These are phyloP conservation scores for Drosophila testacea DNA, from an alignment of 2,888 invertebrate genomes.

Conservation along the genomic window DNA sequence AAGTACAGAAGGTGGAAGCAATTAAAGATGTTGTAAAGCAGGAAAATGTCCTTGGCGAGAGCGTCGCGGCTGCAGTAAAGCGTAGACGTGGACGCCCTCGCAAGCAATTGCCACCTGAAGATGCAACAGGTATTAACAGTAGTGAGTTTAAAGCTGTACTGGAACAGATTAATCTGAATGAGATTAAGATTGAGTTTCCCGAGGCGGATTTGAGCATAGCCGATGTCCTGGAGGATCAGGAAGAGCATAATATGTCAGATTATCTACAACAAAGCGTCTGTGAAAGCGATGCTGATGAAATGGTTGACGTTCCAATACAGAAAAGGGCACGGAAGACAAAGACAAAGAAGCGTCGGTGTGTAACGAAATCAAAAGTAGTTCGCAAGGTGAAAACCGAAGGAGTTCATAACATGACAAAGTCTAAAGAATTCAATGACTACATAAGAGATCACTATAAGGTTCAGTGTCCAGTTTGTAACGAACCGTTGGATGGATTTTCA, in stretches of 20 bases:
- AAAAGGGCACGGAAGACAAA: conserved; percentile 22
- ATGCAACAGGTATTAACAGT: conserved; percentile 33
- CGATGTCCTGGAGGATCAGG: conserved; percentile 67
- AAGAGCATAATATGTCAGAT: conserved; percentile 50
- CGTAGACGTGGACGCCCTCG: conserved; percentile 69
- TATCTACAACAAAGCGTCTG: conserved; percentile 29
- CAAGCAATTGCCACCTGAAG: conserved; percentile 32
- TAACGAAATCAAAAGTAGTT: conserved; percentile 18
- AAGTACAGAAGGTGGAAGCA: neutral
- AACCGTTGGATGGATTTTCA: conserved; percentile 70
- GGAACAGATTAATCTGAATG: conserved; percentile 63
- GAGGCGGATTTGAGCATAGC: conserved; percentile 62
- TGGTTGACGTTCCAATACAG: neutral
- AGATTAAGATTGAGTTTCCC: conserved; percentile 69
- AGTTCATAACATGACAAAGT: conserved; percentile 50
- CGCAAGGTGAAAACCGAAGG: conserved; percentile 17
- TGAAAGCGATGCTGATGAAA: conserved; percentile 24
- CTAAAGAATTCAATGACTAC: conserved; percentile 76
- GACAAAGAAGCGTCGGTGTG: conserved; percentile 23
- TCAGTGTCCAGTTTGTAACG: conserved; percentile 77
- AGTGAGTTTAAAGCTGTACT: conserved; percentile 58
- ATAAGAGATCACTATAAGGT: conserved; percentile 80
- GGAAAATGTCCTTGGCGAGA: conserved; percentile 37
- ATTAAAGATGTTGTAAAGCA: conserved; percentile 34
- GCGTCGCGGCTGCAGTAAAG: conserved; percentile 63